Conservation (phyloP, 2,888 invertebrate genomes). For the Rotaria macrura region DNA sequence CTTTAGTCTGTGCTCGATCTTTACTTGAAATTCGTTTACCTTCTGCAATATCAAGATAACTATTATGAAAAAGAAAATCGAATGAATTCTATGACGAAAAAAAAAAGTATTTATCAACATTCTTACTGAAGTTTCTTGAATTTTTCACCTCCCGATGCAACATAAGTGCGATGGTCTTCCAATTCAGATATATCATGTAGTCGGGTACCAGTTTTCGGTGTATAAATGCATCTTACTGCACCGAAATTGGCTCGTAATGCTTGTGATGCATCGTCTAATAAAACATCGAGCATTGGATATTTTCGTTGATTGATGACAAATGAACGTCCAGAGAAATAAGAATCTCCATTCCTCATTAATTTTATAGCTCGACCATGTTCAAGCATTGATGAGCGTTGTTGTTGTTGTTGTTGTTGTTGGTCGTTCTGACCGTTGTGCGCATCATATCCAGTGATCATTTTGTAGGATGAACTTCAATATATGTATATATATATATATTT, state of each 20-base stretch:
- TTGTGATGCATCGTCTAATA: conserved; percentile 33
- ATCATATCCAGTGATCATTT: not conserved
- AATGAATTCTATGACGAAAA: not conserved
- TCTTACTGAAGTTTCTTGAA: conserved; percentile 38
- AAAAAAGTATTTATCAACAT: not conserved
- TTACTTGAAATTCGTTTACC: not conserved
- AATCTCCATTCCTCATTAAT: conserved; percentile 31
- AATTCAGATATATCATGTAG: conserved; percentile 45
- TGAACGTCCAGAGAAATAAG: conserved; percentile 28
- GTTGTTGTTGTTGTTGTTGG: not conserved
- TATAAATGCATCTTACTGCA: conserved; percentile 46
- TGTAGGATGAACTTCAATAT: not conserved
- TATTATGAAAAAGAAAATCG: not conserved
- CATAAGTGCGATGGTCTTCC: conserved; percentile 45
- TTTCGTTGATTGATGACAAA: conserved; percentile 32
- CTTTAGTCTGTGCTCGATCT: not conserved
- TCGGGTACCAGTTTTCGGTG: conserved; percentile 42
- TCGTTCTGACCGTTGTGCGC: not conserved
- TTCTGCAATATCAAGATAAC: conserved; percentile 7
- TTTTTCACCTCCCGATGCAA: conserved; percentile 48
- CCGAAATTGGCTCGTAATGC: conserved; percentile 32
- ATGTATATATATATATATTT: too few relatives aligned
- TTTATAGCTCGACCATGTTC: conserved; percentile 29
- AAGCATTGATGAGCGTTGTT: conserved; percentile 11
- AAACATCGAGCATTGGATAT: conserved; percentile 30